Evolutionary conservation across 2,113 vertebrate genomes (phyloP), one percentile per base, ranked within the genome.

Genomic region (Cnemophilus loriae): DNA sequence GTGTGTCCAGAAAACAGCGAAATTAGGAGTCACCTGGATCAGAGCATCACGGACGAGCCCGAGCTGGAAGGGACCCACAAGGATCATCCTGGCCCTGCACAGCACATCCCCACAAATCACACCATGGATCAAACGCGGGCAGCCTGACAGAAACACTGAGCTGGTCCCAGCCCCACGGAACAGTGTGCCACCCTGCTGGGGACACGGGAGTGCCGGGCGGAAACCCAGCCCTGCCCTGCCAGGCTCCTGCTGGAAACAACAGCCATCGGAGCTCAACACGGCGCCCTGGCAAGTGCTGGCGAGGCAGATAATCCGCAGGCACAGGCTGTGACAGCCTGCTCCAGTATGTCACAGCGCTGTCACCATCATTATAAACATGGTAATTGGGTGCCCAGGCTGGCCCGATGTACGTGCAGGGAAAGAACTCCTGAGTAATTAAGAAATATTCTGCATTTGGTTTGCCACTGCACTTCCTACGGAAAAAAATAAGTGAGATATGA

Each of bases 81-180:
- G n/a, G n/a, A n/a, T 23, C 47, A 16, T 50, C 32, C 87, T 59
- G 86, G 23, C 13, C 46, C 39, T 60, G 46, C 69, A 41, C 7
- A 6, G 53, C 70, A 22, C 47, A 55, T 15, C 33, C 16, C n/a
- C 55, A 75, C 3, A 16, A 6, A 6, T 9, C 61, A 2, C 61
- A 46, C 11, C 39, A 2, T 1, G 59, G 35, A 10, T 60, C 37
- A 14, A 23, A 39, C 0, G 0, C 5, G 50, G 21, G 28, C 50
- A 46, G 2, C 26, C 49, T 24, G 59, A 7, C 37, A 9, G 21
- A 4, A 41, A 2, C n/a, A 2, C 4, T 1, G 28, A 8, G 63
- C 63, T 28, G 73, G 22, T 17, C 1, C 53, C 22, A 23, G 4
- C 13, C 26, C 41, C 7, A 0, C 1, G n/a, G 61, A 10, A 4